Percentiles rank a stretch among this genome's conserved stretches.
Evolutionary conservation across 1,140 invertebrate genomes (phyloP).

Genomic region (Philopotamus ludificatus): DNA sequence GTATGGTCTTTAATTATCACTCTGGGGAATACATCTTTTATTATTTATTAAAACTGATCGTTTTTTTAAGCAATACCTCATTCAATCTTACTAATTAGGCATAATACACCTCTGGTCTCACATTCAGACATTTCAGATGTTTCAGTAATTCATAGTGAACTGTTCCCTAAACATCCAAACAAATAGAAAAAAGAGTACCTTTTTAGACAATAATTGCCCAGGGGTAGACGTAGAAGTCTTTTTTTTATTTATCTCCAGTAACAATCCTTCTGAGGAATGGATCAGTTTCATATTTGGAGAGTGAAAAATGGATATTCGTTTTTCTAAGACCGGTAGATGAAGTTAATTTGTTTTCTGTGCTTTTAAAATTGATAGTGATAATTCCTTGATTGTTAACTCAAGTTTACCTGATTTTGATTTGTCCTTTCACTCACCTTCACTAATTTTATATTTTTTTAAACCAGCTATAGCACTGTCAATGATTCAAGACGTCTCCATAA

Average conservation of each 20-base stretch:
- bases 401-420: background rate
- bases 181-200: background rate
- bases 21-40: background rate
- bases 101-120: background rate
- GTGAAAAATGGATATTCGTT: background rate
- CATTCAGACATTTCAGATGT: background rate
- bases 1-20: background rate
- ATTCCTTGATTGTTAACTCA: background rate
- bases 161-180: background rate
- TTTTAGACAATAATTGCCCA: background rate
- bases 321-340: background rate
- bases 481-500: background rate
- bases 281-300: background rate
- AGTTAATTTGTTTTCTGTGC: background rate
- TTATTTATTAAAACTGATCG: background rate
- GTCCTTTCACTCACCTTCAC: background rate
- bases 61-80: background rate
- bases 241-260: background rate
- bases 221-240: background rate
- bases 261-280: background rate
- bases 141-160: background rate
- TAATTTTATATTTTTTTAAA: background rate
- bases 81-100: background rate
- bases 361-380: background rate
- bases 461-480: background rate